A percentile compares a stretch with the other conserved stretches of the same genome.
Evolutionary conservation across 2,113 vertebrate genomes (phyloP).

Genomic region (Pao palembangensis): DNA sequence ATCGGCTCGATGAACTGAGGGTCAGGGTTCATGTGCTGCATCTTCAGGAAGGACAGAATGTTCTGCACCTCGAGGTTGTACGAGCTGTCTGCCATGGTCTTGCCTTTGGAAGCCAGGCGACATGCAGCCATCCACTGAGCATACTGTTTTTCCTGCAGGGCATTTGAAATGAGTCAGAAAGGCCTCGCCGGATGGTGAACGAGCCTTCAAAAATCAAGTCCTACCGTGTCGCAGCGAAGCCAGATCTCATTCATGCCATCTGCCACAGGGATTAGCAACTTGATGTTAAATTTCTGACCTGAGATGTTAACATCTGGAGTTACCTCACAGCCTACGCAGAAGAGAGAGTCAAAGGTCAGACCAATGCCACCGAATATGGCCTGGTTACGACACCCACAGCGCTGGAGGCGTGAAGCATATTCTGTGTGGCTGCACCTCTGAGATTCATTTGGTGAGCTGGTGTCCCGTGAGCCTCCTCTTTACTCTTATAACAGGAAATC

Average conservation of each 20-base stretch:
- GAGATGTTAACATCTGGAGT: conserved; percentile 99
- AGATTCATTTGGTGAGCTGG: conserved; percentile 96
- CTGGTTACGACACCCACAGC: not conserved
- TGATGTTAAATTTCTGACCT: conserved; percentile 98
- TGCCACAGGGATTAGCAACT: conserved; percentile 93
- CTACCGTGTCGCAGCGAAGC: conserved; percentile 95
- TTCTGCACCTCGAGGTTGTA: conserved; percentile 97
- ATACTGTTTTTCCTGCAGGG: conserved; percentile 89
- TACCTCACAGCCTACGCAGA: conserved; percentile 89
- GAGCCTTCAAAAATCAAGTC: not conserved
- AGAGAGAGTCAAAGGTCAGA: conserved; percentile 25
- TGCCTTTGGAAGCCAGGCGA: conserved; percentile 95
- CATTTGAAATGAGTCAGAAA: not conserved
- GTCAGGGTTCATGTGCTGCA: conserved; percentile 98
- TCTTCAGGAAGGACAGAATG: conserved; percentile 97
- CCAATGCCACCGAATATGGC: not conserved
- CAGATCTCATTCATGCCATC: conserved; percentile 99
- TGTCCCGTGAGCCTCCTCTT: conserved; percentile 91
- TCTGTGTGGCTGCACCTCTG: conserved; percentile 78
- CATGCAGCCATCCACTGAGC: conserved; percentile 99
- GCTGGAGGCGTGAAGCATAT: not conserved
- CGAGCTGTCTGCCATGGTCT: conserved; percentile 98
- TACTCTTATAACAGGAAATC: conserved; percentile 97
- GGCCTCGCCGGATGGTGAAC: not conserved
- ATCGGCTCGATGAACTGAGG: conserved; percentile 93